These are phyloP conservation scores for Drosophila maculinotata DNA, from an alignment of 2,888 invertebrate species.

Conservation along the genomic window DNA sequence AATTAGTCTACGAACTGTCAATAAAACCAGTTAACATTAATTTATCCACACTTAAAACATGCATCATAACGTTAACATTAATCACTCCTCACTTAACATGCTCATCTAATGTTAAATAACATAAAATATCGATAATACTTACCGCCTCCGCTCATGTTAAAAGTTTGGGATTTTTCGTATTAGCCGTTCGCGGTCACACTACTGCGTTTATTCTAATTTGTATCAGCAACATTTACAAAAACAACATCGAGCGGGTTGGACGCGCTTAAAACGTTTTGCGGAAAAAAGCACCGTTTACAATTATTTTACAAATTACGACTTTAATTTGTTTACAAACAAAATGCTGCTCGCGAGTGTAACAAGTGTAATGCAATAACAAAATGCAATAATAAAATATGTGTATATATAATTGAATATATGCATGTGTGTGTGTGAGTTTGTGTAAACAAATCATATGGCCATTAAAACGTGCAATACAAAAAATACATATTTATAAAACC, in stretches of 20 bases:
- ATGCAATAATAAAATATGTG: constrained; percentile 41
- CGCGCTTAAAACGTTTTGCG: constrained; percentile 54
- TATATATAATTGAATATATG: constrained; percentile 31
- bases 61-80: background rate
- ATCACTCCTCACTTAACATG: constrained; percentile 14
- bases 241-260: constrained; percentile 56
- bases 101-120: background rate
- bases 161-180: constrained; percentile 29
- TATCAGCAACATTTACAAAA: constrained; percentile 55
- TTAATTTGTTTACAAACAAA: constrained; percentile 62
- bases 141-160: background rate
- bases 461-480: constrained; percentile 57
- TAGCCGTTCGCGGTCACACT: constrained; percentile 32
- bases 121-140: constrained; percentile 23
- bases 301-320: constrained; percentile 61
- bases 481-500: constrained; percentile 21
- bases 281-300: constrained; percentile 45
- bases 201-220: constrained; percentile 37
- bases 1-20: no score
- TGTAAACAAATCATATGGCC: constrained; percentile 52
- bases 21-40: no score
- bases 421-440: constrained; percentile 24
- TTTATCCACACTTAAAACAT: no score
- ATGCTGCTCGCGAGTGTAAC: constrained; percentile 44
- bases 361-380: constrained; percentile 49